These are phyloP conservation scores for Lasioglossum marginatum DNA, from an alignment of 2,888 invertebrate genomes.

Conservation along the genomic window DNA sequence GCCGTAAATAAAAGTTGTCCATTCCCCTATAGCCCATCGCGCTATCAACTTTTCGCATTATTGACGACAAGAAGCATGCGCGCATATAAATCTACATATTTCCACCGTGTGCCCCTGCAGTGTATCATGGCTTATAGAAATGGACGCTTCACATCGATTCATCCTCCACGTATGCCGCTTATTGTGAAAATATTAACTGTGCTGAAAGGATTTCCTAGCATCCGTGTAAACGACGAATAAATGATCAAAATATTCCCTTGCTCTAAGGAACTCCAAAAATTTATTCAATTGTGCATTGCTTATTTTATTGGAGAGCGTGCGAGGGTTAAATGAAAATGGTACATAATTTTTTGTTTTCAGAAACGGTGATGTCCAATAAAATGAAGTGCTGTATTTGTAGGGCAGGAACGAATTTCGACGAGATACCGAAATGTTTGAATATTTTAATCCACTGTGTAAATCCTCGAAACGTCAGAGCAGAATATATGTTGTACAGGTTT, in stretches of 20 bases:
- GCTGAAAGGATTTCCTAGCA: not conserved
- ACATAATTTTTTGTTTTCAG: not conserved
- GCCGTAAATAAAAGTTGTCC: constrained; percentile 34
- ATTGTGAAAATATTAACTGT: constrained; percentile 21
- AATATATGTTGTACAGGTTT: not conserved
- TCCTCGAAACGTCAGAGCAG: not conserved
- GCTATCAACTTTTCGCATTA: constrained; percentile 35
- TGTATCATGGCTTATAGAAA: not conserved
- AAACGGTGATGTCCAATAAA: not conserved
- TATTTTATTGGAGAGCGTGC: no score
- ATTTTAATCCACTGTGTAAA: not conserved
- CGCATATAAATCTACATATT: constrained; percentile 51
- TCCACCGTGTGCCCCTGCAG: not conserved
- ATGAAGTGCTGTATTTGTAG: not conserved
- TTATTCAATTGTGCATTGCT: no score
- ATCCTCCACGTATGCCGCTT: not conserved
- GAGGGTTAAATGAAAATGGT: not conserved
- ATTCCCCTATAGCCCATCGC: not conserved
- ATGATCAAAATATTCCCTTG: not conserved
- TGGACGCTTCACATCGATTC: not conserved
- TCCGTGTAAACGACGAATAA: not conserved
- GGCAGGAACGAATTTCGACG: not conserved
- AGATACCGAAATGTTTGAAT: not conserved
- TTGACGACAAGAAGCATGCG: constrained; percentile 36
- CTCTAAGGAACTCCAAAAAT: not conserved